Evolutionary conservation across 2,888 invertebrate genomes (phyloP).

Genomic region (Volucella bombylans): DNA sequence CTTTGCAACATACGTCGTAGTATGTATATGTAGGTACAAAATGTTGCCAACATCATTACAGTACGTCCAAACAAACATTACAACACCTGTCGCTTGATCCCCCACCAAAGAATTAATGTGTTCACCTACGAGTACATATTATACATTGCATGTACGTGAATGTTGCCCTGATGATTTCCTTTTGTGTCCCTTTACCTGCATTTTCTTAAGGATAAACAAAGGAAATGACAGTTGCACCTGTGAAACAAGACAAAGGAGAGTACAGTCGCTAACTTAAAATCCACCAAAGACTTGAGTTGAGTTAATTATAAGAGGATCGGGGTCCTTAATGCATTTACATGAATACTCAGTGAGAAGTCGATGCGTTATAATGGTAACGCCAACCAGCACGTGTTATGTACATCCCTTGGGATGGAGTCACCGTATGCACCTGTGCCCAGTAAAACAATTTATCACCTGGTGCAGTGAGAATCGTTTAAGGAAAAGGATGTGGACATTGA

Average conservation of each 20-base stretch:
- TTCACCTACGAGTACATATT: background rate
- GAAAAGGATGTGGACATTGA: background rate
- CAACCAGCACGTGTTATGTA: conserved; percentile 37
- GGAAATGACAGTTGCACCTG: conserved; percentile 16
- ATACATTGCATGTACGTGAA: background rate
- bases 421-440: conserved; percentile 19
- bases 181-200: background rate
- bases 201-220: conserved; percentile 1
- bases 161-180: background rate
- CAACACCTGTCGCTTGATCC: conserved; percentile 4
- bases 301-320: conserved; percentile 42
- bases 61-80: conserved; percentile 18
- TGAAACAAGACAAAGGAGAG: background rate
- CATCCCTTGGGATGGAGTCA: background rate
- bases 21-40: too few relatives aligned
- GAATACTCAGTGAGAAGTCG: background rate
- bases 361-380: conserved; percentile 13
- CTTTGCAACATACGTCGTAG: too few relatives aligned
- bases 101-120: background rate
- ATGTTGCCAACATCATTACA: conserved; percentile 11
- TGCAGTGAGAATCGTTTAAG: background rate
- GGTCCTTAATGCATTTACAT: conserved; percentile 5
- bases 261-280: conserved; percentile 9
- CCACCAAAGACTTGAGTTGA: conserved; percentile 1
- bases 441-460: conserved; percentile 9